Conservation (phyloP, 1,140 invertebrate genomes). For the Aphelenchoides avenae region DNA sequence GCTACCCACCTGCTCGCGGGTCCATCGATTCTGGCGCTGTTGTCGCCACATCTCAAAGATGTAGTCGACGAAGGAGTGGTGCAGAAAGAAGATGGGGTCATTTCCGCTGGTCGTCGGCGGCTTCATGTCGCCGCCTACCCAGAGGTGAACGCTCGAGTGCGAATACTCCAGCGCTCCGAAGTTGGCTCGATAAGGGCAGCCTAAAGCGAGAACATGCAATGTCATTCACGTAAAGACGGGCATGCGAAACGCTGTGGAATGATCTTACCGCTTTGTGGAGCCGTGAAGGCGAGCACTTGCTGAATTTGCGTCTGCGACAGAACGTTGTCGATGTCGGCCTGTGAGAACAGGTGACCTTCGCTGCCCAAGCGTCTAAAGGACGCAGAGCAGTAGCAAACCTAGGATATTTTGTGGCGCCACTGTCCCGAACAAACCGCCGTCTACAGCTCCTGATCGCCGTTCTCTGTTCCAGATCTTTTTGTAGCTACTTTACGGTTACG, state of each 20-base stretch:
- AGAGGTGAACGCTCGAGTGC: constrained; percentile 54
- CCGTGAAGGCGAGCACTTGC: constrained; percentile 37
- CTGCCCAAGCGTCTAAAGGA: constrained; percentile 7
- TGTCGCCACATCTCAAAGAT: constrained; percentile 7
- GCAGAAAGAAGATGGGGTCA: constrained; percentile 51
- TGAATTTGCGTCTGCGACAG: constrained; percentile 35
- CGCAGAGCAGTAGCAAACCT: neutral
- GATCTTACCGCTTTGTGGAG: constrained; percentile 25
- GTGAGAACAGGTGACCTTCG: constrained; percentile 5
- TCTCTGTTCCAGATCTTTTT: too few relatives aligned
- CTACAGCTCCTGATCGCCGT: too few relatives aligned
- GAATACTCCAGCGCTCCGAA: constrained; percentile 40
- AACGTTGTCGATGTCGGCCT: constrained; percentile 23
- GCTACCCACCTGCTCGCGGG: too few relatives aligned
- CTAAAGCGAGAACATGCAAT: constrained; percentile 1
- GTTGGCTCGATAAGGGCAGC: constrained; percentile 10
- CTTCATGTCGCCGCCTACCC: constrained; percentile 51
- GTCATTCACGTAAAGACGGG: constrained; percentile 2
- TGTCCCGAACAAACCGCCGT: constrained; percentile 9
- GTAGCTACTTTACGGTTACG: too few relatives aligned
- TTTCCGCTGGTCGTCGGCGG: constrained; percentile 30
- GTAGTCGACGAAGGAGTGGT: constrained; percentile 60
- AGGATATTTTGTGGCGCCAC: neutral
- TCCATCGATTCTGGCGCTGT: neutral
- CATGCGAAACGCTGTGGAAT: too few relatives aligned